Evolutionary conservation across 2,888 invertebrate genomes (phyloP), one percentile per base, ranked within the genome.

Genomic region (Drosophila paranaensis): DNA sequence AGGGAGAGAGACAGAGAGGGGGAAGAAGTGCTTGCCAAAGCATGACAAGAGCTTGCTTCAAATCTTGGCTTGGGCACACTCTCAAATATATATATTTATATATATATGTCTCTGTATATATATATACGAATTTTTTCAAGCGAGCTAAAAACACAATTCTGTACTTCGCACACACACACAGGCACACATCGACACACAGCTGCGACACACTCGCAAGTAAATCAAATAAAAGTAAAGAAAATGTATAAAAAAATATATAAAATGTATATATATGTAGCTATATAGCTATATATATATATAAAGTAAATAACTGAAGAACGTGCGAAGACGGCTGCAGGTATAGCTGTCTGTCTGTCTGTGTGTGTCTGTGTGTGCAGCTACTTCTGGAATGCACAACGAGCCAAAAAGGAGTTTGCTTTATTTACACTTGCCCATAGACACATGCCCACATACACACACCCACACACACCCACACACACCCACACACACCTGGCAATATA

Each of bases 11-110:
- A 53, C n/a, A 6, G 60, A 50, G 60, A 57, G 57, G 2, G 39
- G 53, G 50, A 2, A 13, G 50, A 68, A 71, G 69, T 70, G 87
- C 78, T 71, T 80, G 60, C 20, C 35, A 46, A 63, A 39, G 62
- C 68, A 67, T 60, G 76, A 35, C 82, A 67, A 83, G 88, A 80
- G 86, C 78, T 84, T 82, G 80, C 54, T 75, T 66, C 57, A 88
- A 86, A 75, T 82, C 88, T 75, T 82, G 62, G 81, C 74, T 70
- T 61, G 73, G 69, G 69, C 27, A 51, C 72, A 46, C 30, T 54
- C 37, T 37, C 45, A 45, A 37, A 27, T 14, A 30, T 54, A 39
- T 54, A 27, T 27, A 6, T n/a, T 27, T n/a, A 25, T 13, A 43
- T 11, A 27, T 2, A 25, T 39, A 25, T 25, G 4, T n/a, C 20